Percentiles rank a stretch among this genome's conserved stretches.
Conservation (phyloP, 2,113 vertebrate species). For the Pycnonotus jocosus region DNA sequence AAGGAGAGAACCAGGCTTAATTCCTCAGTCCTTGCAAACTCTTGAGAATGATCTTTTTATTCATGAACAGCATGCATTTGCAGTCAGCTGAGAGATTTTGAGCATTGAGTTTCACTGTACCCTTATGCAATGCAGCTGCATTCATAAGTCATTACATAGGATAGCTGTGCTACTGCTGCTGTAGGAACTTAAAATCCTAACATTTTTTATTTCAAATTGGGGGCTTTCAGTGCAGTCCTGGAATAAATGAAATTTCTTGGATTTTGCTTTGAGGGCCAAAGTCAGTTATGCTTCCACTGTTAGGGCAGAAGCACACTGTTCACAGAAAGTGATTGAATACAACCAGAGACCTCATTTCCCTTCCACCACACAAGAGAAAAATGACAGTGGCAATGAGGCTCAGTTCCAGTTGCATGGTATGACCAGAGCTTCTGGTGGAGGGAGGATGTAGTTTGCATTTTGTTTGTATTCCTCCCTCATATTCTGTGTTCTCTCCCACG, state of each 20-base stretch:
- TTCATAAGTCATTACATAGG: not conserved
- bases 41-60: not conserved
- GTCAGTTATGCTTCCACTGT: not conserved
- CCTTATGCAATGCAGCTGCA: not conserved
- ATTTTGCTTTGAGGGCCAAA: not conserved
- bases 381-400: not conserved
- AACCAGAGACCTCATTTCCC: not conserved
- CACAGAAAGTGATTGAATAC: not conserved
- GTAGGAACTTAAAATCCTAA: not conserved
- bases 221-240: not conserved
- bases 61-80: not conserved
- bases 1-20: not conserved
- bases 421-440: not conserved
- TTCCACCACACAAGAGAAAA: not conserved
- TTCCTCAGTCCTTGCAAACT: not conserved
- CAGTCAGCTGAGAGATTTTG: not conserved
- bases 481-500: not conserved
- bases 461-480: not conserved
- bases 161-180: not conserved
- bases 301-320: not conserved
- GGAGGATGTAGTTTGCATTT: not conserved
- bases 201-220: not conserved
- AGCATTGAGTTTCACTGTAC: not conserved
- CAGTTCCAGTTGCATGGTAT: conserved; percentile 21
- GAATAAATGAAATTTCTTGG: not conserved